Conservation (phyloP, 2,888 invertebrate species). For the Anaspis maculata region DNA sequence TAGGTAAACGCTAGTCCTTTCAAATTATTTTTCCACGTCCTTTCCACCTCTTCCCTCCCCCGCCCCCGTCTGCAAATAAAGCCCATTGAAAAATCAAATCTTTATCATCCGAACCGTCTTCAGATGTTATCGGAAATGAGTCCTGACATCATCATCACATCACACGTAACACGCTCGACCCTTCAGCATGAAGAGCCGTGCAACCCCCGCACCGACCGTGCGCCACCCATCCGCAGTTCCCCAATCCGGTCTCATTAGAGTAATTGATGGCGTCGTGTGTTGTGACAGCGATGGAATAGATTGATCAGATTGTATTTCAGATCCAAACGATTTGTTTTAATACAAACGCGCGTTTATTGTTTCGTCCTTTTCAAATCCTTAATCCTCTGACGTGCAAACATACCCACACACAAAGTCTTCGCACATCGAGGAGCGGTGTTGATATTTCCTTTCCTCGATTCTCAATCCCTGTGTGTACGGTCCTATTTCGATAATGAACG, state of each 20-base stretch:
- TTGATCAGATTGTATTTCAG: conserved; percentile 43
- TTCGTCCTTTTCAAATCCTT: conserved; percentile 10
- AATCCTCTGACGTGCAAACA: no score
- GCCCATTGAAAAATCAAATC: no score
- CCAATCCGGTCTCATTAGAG: conserved; percentile 39
- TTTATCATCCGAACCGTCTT: no score
- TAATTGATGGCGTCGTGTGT: conserved; percentile 41
- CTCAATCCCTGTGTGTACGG: background rate
- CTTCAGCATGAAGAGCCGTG: no score
- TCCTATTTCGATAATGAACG: conserved; percentile 11
- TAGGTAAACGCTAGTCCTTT: no score
- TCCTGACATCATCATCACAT: conserved; percentile 32
- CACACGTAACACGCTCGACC: conserved; percentile 19
- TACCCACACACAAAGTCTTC: no score
- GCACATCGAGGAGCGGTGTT: no score
- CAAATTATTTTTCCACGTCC: no score
- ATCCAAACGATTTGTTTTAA: conserved; percentile 27
- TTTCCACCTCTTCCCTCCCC: no score
- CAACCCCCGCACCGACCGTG: no score
- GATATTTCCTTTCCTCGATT: conserved; percentile 9
- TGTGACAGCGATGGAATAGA: conserved; percentile 39
- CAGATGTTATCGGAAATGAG: conserved; percentile 39
- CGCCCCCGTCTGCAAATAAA: no score
- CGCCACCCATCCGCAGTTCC: no score
- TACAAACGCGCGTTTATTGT: conserved; percentile 19